Evolutionary conservation across 2,113 vertebrate species (phyloP).

Genomic region (Hirundichthys speculiger): DNA sequence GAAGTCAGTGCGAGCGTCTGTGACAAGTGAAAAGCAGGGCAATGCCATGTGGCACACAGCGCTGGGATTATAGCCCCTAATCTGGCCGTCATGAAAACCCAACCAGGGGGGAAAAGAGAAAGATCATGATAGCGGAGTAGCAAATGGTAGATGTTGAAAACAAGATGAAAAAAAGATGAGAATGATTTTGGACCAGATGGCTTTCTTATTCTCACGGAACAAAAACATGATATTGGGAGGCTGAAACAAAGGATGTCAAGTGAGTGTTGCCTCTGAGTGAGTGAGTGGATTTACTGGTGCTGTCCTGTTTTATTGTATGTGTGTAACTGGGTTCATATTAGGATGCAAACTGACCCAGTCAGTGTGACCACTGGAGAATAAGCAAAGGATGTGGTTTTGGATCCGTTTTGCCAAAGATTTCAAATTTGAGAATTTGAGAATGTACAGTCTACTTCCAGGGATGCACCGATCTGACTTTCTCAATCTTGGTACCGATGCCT

Average conservation of each 20-base stretch:
- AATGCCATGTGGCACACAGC: conserved; percentile 48
- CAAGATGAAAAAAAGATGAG: conserved; percentile 20
- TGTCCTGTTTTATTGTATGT: background rate
- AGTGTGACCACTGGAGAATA: too few species aligned
- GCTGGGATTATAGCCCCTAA: conserved; percentile 69
- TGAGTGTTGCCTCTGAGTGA: conserved; percentile 14
- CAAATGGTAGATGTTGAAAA: conserved; percentile 22
- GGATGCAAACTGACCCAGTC: too few species aligned
- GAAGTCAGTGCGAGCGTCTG: conserved; percentile 4
- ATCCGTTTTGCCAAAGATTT: too few species aligned
- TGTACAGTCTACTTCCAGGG: too few species aligned
- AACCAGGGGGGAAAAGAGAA: conserved; percentile 12
- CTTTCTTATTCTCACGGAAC: background rate
- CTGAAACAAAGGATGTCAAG: background rate
- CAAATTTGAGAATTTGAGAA: too few species aligned
- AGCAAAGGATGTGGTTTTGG: too few species aligned
- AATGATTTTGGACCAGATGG: conserved; percentile 3
- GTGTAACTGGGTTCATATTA: conserved; percentile 1
- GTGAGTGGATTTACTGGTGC: conserved; percentile 3
- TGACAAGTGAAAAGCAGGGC: conserved; percentile 41
- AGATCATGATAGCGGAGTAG: conserved; percentile 25
- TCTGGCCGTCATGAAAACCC: conserved; percentile 64
- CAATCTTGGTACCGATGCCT: too few species aligned
- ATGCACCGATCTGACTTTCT: too few species aligned
- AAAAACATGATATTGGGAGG: background rate